These are phyloP conservation scores for Leptopilina boulardi DNA, from an alignment of 1,140 invertebrate species.

Conservation along the genomic window DNA sequence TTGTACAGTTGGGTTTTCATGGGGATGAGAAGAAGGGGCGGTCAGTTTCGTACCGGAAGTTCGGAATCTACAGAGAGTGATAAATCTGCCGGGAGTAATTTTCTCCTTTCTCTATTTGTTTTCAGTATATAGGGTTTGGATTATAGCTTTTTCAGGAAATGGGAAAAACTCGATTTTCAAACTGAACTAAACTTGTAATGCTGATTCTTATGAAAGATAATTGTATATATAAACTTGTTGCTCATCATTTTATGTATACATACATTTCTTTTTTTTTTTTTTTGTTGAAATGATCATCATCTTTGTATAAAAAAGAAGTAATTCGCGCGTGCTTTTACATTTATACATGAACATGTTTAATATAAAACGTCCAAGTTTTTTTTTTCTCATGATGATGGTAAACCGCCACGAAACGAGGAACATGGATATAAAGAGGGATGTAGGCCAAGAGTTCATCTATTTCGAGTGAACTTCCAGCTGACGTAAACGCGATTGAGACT, in stretches of 20 bases:
- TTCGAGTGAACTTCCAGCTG: slow-evolving; percentile 69
- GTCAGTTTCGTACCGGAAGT: slow-evolving; percentile 42
- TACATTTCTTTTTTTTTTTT: neutral
- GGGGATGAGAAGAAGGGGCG: slow-evolving; percentile 47
- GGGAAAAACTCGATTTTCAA: slow-evolving; percentile 18
- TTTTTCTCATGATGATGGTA: slow-evolving; percentile 39
- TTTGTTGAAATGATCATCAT: slow-evolving; percentile 47
- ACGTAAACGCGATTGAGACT: slow-evolving; percentile 69
- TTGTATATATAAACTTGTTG: neutral
- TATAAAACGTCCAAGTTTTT: slow-evolving; percentile 45
- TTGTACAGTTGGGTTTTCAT: slow-evolving; percentile 43
- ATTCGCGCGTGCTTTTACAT: slow-evolving; percentile 20
- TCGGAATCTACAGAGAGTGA: slow-evolving; percentile 44
- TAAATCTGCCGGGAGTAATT: slow-evolving; percentile 43
- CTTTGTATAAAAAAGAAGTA: slow-evolving; percentile 47
- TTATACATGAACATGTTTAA: slow-evolving; percentile 36
- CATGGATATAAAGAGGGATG: slow-evolving; percentile 59
- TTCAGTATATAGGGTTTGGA: neutral
- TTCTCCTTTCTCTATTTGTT: slow-evolving; percentile 25
- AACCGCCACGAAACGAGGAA: slow-evolving; percentile 48
- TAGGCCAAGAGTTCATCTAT: slow-evolving; percentile 76
- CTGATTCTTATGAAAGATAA: neutral
- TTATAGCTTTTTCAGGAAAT: slow-evolving; percentile 24
- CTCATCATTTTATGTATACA: neutral
- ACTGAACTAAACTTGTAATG: neutral